These are phyloP conservation scores for Acleris emargana DNA, from an alignment of 2,888 invertebrate genomes.

Conservation along the genomic window DNA sequence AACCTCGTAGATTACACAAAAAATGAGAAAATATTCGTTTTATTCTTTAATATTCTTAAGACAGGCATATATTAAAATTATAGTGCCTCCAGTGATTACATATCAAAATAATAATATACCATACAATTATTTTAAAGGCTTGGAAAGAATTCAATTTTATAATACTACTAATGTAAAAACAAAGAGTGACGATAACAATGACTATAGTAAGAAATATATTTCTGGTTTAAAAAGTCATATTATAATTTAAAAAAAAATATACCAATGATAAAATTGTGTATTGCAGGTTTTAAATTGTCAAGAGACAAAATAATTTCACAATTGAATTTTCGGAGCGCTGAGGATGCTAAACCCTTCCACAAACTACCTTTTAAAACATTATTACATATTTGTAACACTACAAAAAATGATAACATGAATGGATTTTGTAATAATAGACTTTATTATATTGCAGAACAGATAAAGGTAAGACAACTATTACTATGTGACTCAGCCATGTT, in stretches of 20 bases:
- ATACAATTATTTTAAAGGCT: conserved; percentile 8
- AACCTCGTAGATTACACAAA: not conserved
- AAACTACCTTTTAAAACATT: conserved; percentile 67
- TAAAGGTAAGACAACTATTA: conserved; percentile 59
- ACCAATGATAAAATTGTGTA: conserved; percentile 11
- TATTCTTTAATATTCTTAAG: conserved; percentile 3
- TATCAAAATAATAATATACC: not conserved
- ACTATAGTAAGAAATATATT: conserved; percentile 2
- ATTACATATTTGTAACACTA: conserved; percentile 59
- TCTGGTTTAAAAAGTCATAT: not conserved
- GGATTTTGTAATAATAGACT: conserved; percentile 79
- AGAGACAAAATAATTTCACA: conserved; percentile 68
- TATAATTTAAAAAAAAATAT: too few species aligned
- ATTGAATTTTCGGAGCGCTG: conserved; percentile 69
- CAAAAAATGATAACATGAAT: conserved; percentile 64
- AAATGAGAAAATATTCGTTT: conserved; percentile 19
- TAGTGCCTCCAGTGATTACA: not conserved
- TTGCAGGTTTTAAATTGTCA: conserved; percentile 49
- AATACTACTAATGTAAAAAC: conserved; percentile 9
- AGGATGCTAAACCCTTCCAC: conserved; percentile 81
- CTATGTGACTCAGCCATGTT: too few species aligned
- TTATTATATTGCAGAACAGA: conserved; percentile 80
- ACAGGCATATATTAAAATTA: conserved; percentile 10
- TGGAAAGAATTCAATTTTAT: conserved; percentile 12
- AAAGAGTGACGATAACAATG: not conserved